Evolutionary conservation across 37 sponge, comb jelly and placozoan genomes (phyloP).

Genomic region (Mnemiopsis leidyi): DNA sequence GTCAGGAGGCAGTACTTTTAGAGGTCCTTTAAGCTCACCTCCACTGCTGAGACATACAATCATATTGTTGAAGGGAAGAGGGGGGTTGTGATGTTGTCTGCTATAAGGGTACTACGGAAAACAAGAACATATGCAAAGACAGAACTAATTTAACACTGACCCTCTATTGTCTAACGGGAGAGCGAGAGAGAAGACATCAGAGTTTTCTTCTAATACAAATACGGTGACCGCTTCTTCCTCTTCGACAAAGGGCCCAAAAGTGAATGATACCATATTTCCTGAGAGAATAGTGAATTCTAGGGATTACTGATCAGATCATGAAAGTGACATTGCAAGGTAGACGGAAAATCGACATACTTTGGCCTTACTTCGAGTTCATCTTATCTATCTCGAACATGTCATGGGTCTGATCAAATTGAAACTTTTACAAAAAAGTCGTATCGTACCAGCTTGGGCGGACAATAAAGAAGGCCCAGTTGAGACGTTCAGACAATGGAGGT

Average conservation of each 20-base stretch:
- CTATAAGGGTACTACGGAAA: too few relatives aligned
- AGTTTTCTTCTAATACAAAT: conserved; percentile 21
- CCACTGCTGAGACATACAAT: neutral
- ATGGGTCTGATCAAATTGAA: too few relatives aligned
- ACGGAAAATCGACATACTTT: too few relatives aligned
- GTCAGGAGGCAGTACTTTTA: conserved; percentile 1
- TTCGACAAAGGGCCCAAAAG: neutral
- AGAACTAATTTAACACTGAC: neutral
- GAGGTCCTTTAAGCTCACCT: neutral
- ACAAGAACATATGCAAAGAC: neutral
- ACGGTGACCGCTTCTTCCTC: neutral
- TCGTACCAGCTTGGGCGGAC: neutral
- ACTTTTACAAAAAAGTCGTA: neutral
- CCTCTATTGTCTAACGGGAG: neutral
- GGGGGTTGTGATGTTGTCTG: too few relatives aligned
- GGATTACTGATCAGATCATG: too few relatives aligned
- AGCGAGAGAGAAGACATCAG: neutral
- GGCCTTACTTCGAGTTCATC: too few relatives aligned
- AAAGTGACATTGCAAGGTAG: too few relatives aligned
- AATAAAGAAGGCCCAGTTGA: neutral
- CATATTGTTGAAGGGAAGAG: too few relatives aligned
- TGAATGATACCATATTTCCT: conserved; percentile 6
- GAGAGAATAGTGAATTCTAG: too few relatives aligned
- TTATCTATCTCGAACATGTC: too few relatives aligned
- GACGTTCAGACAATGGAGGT: conserved; percentile 32